Base-by-base conservation (phyloP, 1,140 invertebrate species). In the Polypedilum pembai region DNA sequence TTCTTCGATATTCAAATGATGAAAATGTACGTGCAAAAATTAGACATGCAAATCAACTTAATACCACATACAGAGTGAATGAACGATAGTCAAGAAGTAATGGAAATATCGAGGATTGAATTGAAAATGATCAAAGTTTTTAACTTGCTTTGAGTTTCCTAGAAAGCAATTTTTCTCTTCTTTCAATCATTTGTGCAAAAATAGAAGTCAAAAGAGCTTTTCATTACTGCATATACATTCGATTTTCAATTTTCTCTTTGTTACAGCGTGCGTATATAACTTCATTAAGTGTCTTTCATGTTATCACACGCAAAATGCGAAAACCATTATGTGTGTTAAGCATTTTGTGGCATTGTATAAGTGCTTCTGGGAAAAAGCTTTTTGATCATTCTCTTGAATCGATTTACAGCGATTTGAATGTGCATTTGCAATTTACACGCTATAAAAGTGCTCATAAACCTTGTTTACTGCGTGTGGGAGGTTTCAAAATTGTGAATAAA, bases 21-120 rank as follows among this genome's bases (percentile, higher is more conserved):
- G 20, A 69, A 69, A 69, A 69, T 20, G 17, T 69, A 69, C 65
- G 65, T 69, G 65, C 65, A 8, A 18, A 21, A 69, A 69, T 69
- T 69, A 69, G 65, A 69, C 65, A 69, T 69, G 65, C 65, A 69
- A 69, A 69, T 69, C 65, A 69, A 69, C 20, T 69, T 69, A 69
- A 20, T 7, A 20, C 15, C 65, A 56, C 65, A 21, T 69, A 21
- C 65, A 18, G 17, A 20, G 8, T 69, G 24, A 33, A 33, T 5
- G 5, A 33, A 33, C 24, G 24, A 33, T 33, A 33, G 24, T 33
- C 24, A 33, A 33, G 5, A 33, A 33, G 24, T 33, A 5, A 33
- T 33, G 24, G 24, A 33, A 33, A 33, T 33, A 33, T 33, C 24
- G 24, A 33, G 24, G 5, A 33, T 1, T 33, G 24, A 33, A 33